These are phyloP conservation scores for Choloepus hoffmanni DNA, from an alignment of 2,113 vertebrate species.

Conservation along the genomic window DNA sequence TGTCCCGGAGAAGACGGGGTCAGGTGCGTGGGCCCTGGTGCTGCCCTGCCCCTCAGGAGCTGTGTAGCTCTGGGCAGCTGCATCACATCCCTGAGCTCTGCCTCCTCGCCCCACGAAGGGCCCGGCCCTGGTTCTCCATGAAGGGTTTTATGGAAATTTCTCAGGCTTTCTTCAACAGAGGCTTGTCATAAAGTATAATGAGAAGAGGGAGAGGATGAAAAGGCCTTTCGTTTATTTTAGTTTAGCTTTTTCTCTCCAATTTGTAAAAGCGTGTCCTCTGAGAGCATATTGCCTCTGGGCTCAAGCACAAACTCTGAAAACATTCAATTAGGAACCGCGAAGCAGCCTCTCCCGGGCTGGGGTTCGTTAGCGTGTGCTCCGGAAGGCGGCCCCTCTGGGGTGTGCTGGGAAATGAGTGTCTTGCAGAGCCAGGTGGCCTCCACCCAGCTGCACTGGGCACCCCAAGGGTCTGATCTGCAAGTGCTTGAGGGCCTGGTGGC, in stretches of 20 bases:
- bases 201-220: not conserved
- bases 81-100: not conserved
- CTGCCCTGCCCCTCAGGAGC: too few relatives aligned
- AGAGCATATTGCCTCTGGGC: constrained; percentile 49
- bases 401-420: rapidly evolving
- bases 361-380: rapidly evolving
- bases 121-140: rapidly evolving
- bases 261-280: constrained; percentile 46
- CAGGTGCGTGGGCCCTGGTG: too few relatives aligned
- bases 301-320: constrained; percentile 55
- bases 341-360: not conserved
- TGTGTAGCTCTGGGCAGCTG: rapidly evolving
- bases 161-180: rapidly evolving
- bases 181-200: not conserved
- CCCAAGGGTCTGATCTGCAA: not conserved
- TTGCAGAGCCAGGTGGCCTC: rapidly evolving
- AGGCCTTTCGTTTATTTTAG: not conserved
- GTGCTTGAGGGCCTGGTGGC: not conserved
- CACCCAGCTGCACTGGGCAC: not conserved
- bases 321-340: constrained; percentile 60
- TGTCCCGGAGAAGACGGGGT: too few relatives aligned
- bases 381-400: rapidly evolving
- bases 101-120: rapidly evolving
- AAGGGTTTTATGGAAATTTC: rapidly evolving
- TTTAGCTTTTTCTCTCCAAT: constrained; percentile 48